Percentiles rank a stretch among this genome's conserved stretches.
Conservation (phyloP, 2,797 vertebrate genomes). For the Moxostoma hubbsi region DNA sequence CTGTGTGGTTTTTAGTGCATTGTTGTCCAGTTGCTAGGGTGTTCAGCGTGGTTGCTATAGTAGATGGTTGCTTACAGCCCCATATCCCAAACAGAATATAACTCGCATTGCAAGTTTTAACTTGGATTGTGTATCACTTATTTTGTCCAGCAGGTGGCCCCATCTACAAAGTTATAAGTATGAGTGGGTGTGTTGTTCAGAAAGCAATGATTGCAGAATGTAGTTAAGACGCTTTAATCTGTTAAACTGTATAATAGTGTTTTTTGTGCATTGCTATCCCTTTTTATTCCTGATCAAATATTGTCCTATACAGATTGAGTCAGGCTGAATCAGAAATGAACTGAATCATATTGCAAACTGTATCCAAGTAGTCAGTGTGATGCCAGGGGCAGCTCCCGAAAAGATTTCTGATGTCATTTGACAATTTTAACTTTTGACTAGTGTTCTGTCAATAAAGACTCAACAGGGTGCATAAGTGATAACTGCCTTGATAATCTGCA, state of each 20-base stretch:
- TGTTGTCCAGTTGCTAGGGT: no score
- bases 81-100: no score
- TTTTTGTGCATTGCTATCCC: no score
- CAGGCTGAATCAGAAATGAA: background rate
- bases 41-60: no score
- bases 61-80: no score
- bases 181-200: background rate
- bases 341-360: background rate
- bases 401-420: no score
- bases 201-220: background rate
- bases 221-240: background rate
- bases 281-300: background rate
- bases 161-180: constrained; percentile 16
- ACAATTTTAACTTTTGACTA: no score
- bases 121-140: background rate
- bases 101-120: no score
- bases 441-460: no score
- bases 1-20: background rate
- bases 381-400: no score
- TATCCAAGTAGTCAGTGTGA: background rate
- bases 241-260: background rate
- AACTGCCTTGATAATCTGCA: no score
- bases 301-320: background rate
- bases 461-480: no score
- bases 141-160: constrained; percentile 47